Evolutionary conservation across 2,888 invertebrate species (phyloP), one percentile per base, ranked within the genome.

Genomic region (Oxycera nigricornis): DNA sequence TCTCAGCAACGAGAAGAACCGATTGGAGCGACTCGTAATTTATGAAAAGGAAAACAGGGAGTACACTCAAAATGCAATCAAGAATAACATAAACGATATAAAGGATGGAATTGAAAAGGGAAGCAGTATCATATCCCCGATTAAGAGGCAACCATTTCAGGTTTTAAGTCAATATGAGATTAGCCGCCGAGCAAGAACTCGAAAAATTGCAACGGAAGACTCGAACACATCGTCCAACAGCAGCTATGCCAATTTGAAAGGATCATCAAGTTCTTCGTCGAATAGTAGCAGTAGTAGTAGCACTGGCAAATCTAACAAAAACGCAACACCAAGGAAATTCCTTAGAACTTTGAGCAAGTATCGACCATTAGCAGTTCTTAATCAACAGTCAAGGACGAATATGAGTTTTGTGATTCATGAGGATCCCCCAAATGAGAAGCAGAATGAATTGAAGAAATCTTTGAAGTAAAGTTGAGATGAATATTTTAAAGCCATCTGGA

Each of bases 101-200:
- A 28, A 65, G 3, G 41, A 65, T 14, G 24, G 3, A 22, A 20
- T 65, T 4, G 14, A 65, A 6, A 14, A 65, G 9, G 41, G 24
- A 22, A 2, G 9, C 3, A 39, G 14, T 1, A 7, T 2, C 2
- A 1, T 24, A 14, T 14, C n/a, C 1, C 2, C 9, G 11, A 2
- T 3, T 4, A 9, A 11, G 24, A 20, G 65, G 2, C 2, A n/a
- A 24, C 65, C 65, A 1, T 11, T 65, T 7, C 65, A 65, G 24
- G n/a, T 41, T 6, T 39, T 65, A 3, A 65, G n/a, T 11, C 39
- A 65, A 17, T 65, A 65, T 39, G 65, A 65, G 2, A 65, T 65
- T 1, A 65, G 65, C 20, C 39, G 65, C 2, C 39, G 65, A 2
- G 65, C 22, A 2, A 65, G 65, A 39, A 30, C 65, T 0, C 65